Evolutionary conservation across 2,888 invertebrate species (phyloP).

Genomic region (Drosophila flavopinicola): DNA sequence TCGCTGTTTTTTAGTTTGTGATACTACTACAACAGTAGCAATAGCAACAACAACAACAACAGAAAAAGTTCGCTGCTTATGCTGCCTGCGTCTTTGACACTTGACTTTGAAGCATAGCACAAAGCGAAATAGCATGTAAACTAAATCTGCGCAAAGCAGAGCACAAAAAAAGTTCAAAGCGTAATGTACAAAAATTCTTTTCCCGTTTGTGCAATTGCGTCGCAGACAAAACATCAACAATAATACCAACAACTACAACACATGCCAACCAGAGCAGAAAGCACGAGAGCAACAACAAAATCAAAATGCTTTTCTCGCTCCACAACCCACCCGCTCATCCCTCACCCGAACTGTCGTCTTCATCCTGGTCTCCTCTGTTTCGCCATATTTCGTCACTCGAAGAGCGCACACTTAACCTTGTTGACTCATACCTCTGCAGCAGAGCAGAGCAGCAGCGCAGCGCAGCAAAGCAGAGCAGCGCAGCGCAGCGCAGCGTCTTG

Average conservation of each 20-base stretch:
- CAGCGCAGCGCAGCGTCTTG: slow-evolving; percentile 14
- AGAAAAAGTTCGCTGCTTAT: slow-evolving; percentile 37
- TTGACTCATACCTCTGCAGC: slow-evolving; percentile 67
- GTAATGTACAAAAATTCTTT: slow-evolving; percentile 45
- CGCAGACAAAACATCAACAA: slow-evolving; percentile 63
- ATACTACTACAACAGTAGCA: slow-evolving; percentile 45
- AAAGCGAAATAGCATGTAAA: slow-evolving; percentile 46
- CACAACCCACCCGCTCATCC: neutral
- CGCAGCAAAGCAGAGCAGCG: neutral
- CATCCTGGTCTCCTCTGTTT: slow-evolving; percentile 41
- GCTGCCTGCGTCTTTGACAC: slow-evolving; percentile 71
- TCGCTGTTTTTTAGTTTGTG: slow-evolving; percentile 51
- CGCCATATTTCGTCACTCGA: slow-evolving; percentile 31
- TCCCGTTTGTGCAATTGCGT: slow-evolving; percentile 68
- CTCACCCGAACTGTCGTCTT: slow-evolving; percentile 29
- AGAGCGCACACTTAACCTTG: slow-evolving; percentile 54
- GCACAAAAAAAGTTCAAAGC: slow-evolving; percentile 45
- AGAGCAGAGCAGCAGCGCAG: slow-evolving; percentile 15
- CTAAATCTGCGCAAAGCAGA: slow-evolving; percentile 56
- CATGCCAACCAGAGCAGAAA: slow-evolving; percentile 48
- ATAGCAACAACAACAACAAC: slow-evolving; percentile 42
- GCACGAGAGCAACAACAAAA: slow-evolving; percentile 34
- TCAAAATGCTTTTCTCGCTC: slow-evolving; percentile 24
- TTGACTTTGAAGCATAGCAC: slow-evolving; percentile 74
- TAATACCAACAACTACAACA: slow-evolving; percentile 31